Evolutionary conservation across 2,113 vertebrate genomes (phyloP).

Genomic region (Perca schrenkii): DNA sequence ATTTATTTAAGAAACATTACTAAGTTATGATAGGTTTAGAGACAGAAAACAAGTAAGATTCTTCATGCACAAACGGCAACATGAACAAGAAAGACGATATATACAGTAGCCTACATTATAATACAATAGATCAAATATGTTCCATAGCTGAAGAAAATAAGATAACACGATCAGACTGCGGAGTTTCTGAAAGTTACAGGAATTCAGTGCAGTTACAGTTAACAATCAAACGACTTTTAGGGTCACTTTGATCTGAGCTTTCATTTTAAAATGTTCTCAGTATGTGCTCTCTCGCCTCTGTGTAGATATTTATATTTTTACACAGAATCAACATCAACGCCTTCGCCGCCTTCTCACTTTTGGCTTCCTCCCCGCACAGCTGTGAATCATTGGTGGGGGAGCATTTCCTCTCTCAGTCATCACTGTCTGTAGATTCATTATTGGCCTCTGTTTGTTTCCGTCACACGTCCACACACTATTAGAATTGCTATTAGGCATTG

Average conservation of each 20-base stretch:
- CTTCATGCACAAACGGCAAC: background rate
- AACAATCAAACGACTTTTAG: background rate
- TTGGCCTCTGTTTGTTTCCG: background rate
- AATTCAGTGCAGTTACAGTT: background rate
- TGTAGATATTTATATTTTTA: constrained; percentile 17
- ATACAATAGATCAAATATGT: background rate
- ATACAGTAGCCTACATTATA: background rate
- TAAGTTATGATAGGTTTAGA: background rate
- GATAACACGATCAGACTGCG: background rate
- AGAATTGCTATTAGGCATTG: background rate
- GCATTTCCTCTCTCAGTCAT: constrained; percentile 35
- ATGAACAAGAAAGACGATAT: background rate
- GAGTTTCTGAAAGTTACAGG: background rate
- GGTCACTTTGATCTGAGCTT: background rate
- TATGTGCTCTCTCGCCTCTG: background rate
- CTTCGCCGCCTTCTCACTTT: constrained; percentile 25
- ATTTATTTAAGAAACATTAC: background rate
- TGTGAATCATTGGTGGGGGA: constrained; percentile 44
- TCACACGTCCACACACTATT: background rate
- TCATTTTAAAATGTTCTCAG: constrained; percentile 7
- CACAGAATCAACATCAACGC: background rate
- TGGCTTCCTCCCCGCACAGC: constrained; percentile 40
- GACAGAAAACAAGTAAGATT: background rate
- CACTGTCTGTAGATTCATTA: background rate
- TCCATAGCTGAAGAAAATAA: background rate